Evolutionary conservation across 2,888 invertebrate species (phyloP), one percentile per base, ranked within the genome.

Genomic region (Latheticus oryzae): DNA sequence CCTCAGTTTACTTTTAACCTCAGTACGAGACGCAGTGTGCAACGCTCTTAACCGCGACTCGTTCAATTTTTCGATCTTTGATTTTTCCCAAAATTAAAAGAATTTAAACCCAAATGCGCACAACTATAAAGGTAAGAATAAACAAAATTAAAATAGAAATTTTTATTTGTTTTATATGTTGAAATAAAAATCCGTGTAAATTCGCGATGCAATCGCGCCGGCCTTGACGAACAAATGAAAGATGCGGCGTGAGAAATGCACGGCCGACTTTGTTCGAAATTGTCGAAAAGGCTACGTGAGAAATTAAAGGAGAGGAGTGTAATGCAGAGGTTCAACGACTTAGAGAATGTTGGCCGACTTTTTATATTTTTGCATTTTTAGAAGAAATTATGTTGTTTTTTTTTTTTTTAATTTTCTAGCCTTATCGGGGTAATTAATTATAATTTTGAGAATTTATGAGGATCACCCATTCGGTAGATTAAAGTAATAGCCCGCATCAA

Each of bases 1-100:
- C 32, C 52, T 52, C 42, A 52, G 52, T 52, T 52, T 42, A 42
- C 52, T 52, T 42, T 52, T 33, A 33, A 52, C 52, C 33, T 42
- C 26, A 16, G 52, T 24, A 42, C 32, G 23, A 11, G 19, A 11
- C 32, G 30, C 42, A 42, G 42, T 30, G 17, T 38, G 32, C 33
- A 16, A 15, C 15, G 17, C 38, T 17, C 21, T 19, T 21, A 5
- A 7, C 38, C 19, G n/a, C n/a, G 11, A 33, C 33, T 47, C 47
- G 5, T 15, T n/a, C n/a, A n/a, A 9, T 21, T 12, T 26, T 15
- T 21, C n/a, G 8, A 11, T 24, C 9, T 42, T 24, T 26, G 33
- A 7, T 33, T 33, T 30, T 7, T 30, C n/a, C n/a, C n/a, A n/a
- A n/a, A n/a, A n/a, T n/a, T n/a, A n/a, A n/a, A n/a, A n/a, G n/a